phyloP scores from a whole-genome alignment of 2,888 invertebrate genomes.

The Venusia cambrica region DNA sequence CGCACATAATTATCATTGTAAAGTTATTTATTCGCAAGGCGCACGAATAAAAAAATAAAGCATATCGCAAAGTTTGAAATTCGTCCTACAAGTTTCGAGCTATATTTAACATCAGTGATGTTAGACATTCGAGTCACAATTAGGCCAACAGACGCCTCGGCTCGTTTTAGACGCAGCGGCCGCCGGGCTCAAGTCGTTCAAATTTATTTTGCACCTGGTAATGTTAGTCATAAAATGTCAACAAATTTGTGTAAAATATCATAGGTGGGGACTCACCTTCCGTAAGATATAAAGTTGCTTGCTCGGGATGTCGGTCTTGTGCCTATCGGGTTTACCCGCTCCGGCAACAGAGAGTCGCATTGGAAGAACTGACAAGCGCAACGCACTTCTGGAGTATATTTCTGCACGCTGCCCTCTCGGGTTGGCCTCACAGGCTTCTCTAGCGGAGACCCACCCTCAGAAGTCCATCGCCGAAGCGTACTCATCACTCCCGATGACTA shows the following conservation, averaged over 20 bases:
- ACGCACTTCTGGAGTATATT: constrained; percentile 89
- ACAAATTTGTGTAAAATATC: constrained; percentile 43
- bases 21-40: constrained; percentile 39
- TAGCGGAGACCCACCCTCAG: constrained; percentile 84
- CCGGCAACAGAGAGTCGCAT: constrained; percentile 89
- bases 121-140: constrained; percentile 71
- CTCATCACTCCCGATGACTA: constrained; percentile 68
- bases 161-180: constrained; percentile 78
- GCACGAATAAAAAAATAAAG: constrained; percentile 33
- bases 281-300: constrained; percentile 68
- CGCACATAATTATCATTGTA: too few species aligned
- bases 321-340: constrained; percentile 85
- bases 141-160: constrained; percentile 74
- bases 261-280: constrained; percentile 61
- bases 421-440: constrained; percentile 85
- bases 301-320: constrained; percentile 84
- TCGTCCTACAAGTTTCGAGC: constrained; percentile 55
- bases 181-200: constrained; percentile 61
- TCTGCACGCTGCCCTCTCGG: constrained; percentile 86
- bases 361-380: constrained; percentile 93
- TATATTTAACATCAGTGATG: constrained; percentile 70
- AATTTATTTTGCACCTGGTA: constrained; percentile 56
- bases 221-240: constrained; percentile 58
- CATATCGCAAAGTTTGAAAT: constrained; percentile 52
- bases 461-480: constrained; percentile 83